Conservation (phyloP, 2,888 invertebrate species). For the Drosophila macrospina region DNA sequence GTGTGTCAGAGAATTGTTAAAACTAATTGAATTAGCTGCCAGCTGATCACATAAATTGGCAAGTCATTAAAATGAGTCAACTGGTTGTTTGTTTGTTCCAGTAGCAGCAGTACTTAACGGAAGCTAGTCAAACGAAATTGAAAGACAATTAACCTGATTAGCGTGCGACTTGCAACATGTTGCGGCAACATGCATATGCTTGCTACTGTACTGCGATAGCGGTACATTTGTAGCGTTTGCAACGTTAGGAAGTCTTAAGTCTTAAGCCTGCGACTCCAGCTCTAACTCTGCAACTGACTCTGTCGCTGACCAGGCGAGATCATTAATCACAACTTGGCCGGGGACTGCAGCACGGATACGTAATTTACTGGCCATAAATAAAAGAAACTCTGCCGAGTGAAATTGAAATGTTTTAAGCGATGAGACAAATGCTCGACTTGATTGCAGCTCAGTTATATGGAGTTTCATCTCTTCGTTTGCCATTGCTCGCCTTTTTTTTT, state of each 20-base stretch:
- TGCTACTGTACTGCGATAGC: slow-evolving; percentile 65
- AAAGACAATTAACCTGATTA: slow-evolving; percentile 81
- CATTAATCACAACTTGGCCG: slow-evolving; percentile 67
- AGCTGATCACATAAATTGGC: slow-evolving; percentile 52
- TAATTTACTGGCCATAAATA: slow-evolving; percentile 80
- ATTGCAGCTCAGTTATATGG: slow-evolving; percentile 59
- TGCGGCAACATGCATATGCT: slow-evolving; percentile 60
- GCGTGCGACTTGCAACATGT: slow-evolving; percentile 65
- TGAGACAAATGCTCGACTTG: slow-evolving; percentile 79
- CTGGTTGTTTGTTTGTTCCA: slow-evolving; percentile 31
- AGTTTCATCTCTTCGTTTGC: neutral
- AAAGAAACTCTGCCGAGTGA: slow-evolving; percentile 72
- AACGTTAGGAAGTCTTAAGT: slow-evolving; percentile 55
- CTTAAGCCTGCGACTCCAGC: slow-evolving; percentile 19
- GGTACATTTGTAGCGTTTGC: slow-evolving; percentile 59
- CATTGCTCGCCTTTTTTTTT: neutral
- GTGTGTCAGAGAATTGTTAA: slow-evolving; percentile 45
- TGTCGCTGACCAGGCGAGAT: slow-evolving; percentile 55
- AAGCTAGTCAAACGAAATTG: slow-evolving; percentile 72
- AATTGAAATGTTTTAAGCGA: slow-evolving; percentile 81
- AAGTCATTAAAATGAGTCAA: slow-evolving; percentile 61
- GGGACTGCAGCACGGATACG: slow-evolving; percentile 67
- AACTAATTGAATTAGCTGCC: slow-evolving; percentile 61
- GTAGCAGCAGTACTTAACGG: slow-evolving; percentile 28
- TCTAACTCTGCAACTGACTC: slow-evolving; percentile 11